Base-by-base conservation (phyloP, 2,797 vertebrate species). In the Thamnophis elegans region DNA sequence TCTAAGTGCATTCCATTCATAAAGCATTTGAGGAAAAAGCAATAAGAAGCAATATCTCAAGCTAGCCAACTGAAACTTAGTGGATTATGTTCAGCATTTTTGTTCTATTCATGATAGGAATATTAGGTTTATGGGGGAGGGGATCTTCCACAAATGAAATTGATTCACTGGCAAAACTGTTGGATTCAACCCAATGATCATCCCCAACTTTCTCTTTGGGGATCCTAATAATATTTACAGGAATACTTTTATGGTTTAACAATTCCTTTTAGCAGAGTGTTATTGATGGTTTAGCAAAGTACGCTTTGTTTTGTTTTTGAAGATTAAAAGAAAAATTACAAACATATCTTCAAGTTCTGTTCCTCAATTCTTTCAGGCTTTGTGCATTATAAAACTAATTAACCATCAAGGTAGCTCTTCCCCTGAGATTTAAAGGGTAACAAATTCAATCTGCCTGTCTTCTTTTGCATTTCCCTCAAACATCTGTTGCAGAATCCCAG, bases 341-440 rank as follows among this genome's bases (percentile, higher is more conserved):
- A 26, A 55, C 20, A 93, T 89, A 92, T 14, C 36, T 94, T 78
- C 91, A 25, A 13, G 88, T 86, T 92, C 93, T 47, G 90, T 93
- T 94, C 92, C 73, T 59, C 86, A 18, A 56, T 22, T 90, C 85
- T 92, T 94, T 89, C 93, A 58, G 59, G 36, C 3, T 89, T 92
- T 95, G 56, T 91, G 36, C 85, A 91, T 82, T 90, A 85, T 93
- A 95, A 91, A 95, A 91, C 85, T 92, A 94, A 95, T 91, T 94
- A 96, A 90, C 58, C 88, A 85, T 93, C 88, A 94, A 90, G 55
- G 65, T 90, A 92, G 20, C 88, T 93, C 88, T 89, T 93, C 91
- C 88, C 86, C 89, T 90, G 92, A 93, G 62, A 89, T 85, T 22
- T 11, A 16, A 94, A 59, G 20, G 68, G 13, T 92, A 88, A 51